A percentile compares a stretch with the other conserved stretches of the same genome.
Evolutionary conservation across 1,140 invertebrate species (phyloP).

Genomic region (Listronotus oregonensis): DNA sequence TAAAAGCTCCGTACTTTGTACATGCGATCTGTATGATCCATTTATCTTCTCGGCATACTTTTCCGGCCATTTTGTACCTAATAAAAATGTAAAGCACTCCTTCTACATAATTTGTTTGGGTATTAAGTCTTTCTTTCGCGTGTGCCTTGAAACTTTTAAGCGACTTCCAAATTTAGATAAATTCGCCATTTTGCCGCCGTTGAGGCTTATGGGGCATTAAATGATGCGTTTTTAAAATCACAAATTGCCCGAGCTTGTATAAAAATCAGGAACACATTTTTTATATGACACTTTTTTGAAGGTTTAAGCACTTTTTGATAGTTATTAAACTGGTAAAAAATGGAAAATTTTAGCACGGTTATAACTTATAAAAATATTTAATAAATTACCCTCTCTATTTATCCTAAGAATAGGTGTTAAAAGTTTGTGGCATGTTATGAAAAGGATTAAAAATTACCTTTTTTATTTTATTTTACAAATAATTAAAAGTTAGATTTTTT

Average conservation of each 20-base stretch:
- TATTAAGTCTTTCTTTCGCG: constrained; percentile 47
- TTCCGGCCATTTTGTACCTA: constrained; percentile 48
- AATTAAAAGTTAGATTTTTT: too few species aligned
- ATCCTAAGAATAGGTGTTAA: too few species aligned
- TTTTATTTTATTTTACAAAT: too few species aligned
- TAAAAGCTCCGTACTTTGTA: constrained; percentile 21
- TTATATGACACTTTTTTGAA: too few species aligned
- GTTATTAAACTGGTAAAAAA: too few species aligned
- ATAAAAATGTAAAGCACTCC: constrained; percentile 55
- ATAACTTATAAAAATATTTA: too few species aligned
- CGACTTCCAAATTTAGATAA: constrained; percentile 22
- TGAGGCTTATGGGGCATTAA: constrained; percentile 30
- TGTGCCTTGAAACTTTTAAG: constrained; percentile 28
- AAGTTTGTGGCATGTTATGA: too few species aligned
- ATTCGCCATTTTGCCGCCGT: constrained; percentile 29
- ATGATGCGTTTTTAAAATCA: constrained; percentile 20
- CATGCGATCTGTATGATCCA: constrained; percentile 44
- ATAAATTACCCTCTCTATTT: too few species aligned
- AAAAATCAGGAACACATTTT: constrained; percentile 1
- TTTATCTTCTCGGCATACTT: constrained; percentile 49
- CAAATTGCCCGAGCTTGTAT: constrained; percentile 3
- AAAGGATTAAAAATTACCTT: too few species aligned
- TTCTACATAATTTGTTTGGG: constrained; percentile 55
- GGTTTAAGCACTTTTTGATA: too few species aligned
- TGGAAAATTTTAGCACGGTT: too few species aligned